These are phyloP conservation scores for Tyrophagus putrescentiae DNA, from an alignment of 1,140 invertebrate genomes.

Conservation along the genomic window DNA sequence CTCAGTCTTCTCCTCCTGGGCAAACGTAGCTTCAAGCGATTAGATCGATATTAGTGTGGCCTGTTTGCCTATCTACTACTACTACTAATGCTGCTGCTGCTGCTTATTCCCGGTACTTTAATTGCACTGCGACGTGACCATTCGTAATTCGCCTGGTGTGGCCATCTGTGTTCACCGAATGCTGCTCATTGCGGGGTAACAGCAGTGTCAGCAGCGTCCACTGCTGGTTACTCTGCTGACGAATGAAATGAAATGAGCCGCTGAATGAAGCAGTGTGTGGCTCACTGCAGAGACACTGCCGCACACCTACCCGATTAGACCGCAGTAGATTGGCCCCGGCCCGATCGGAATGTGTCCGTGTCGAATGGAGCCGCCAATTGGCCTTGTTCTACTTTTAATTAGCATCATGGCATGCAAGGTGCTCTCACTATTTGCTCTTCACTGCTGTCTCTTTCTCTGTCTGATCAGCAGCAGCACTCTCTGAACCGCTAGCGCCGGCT, in stretches of 20 bases:
- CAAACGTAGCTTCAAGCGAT: conserved; percentile 8
- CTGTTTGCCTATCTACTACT: neutral
- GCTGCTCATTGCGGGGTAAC: too few species aligned
- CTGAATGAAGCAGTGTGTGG: neutral
- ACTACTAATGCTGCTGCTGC: neutral
- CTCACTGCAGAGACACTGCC: too few species aligned
- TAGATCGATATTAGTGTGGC: conserved; percentile 10
- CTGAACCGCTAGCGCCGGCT: too few species aligned
- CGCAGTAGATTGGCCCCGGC: neutral
- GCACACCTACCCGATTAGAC: conserved; percentile 3
- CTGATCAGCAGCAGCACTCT: neutral
- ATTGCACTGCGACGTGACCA: conserved; percentile 9
- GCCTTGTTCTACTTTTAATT: conserved; percentile 2
- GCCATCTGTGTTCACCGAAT: conserved; percentile 9
- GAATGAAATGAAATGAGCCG: neutral
- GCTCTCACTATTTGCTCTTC: too few species aligned
- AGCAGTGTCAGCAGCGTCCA: too few species aligned
- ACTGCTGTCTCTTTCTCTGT: neutral
- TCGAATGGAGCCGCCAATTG: neutral
- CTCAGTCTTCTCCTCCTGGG: neutral
- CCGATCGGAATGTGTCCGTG: neutral
- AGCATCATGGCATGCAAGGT: neutral
- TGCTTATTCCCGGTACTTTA: too few species aligned
- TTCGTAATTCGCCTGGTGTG: neutral
- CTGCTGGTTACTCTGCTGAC: too few species aligned